Conservation (phyloP, 2,888 invertebrate species). For the Bombyx huttoni region DNA sequence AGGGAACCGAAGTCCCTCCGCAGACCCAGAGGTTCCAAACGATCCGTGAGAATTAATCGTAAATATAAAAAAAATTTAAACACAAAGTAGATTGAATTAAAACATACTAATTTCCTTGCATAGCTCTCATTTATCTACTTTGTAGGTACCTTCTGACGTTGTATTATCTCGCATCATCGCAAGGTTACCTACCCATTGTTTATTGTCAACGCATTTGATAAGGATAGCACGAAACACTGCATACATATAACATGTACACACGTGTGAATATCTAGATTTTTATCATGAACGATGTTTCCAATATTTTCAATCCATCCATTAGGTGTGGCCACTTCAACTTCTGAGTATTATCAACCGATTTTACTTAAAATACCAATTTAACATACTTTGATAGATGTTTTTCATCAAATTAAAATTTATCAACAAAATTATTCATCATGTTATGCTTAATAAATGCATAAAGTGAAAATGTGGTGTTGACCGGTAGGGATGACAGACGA, state of each 20-base stretch:
- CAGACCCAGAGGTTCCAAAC: background rate
- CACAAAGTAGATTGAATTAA: background rate
- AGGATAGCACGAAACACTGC: conserved; percentile 19
- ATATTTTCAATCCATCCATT: background rate
- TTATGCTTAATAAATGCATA: background rate
- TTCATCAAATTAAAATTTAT: background rate
- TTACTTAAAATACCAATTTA: too few species aligned
- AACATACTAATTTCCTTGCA: conserved; percentile 15
- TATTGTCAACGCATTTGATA: conserved; percentile 45
- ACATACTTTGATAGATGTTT: too few species aligned
- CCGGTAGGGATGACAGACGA: conserved; percentile 10
- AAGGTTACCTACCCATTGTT: conserved; percentile 55
- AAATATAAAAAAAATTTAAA: background rate
- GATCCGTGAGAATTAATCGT: background rate
- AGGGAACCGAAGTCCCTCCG: too few species aligned
- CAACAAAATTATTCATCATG: background rate
- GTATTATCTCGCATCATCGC: conserved; percentile 33
- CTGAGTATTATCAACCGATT: background rate
- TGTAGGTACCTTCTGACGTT: conserved; percentile 15
- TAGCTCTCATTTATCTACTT: conserved; percentile 28
- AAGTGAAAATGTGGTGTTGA: conserved; percentile 2
- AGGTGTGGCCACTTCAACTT: background rate
- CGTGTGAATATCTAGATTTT: background rate
- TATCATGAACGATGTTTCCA: background rate
- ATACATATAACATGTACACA: background rate